Evolutionary conservation across 2,888 invertebrate genomes (phyloP).

Genomic region (Endotricha flammealis): DNA sequence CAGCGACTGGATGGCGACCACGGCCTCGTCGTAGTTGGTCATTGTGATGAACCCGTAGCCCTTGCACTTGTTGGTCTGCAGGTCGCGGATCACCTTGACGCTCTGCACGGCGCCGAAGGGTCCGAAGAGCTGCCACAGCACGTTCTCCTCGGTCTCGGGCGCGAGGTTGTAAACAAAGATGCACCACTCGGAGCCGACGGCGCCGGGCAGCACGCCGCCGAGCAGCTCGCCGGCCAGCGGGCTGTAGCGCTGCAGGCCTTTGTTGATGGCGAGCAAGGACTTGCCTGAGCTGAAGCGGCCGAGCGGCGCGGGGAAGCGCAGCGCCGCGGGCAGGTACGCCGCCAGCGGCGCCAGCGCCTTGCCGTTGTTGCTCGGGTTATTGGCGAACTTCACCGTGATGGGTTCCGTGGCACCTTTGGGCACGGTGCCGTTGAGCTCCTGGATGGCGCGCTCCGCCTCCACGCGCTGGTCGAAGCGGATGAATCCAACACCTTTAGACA

Average conservation of each 20-base stretch:
- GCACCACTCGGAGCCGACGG: constrained; percentile 88
- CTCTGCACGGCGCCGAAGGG: constrained; percentile 96
- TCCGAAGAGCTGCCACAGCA: constrained; percentile 97
- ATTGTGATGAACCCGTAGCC: constrained; percentile 97
- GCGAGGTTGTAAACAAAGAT: constrained; percentile 98
- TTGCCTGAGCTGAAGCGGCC: constrained; percentile 91
- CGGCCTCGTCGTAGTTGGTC: constrained; percentile 96
- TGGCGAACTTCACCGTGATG: constrained; percentile 96
- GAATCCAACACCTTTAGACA: constrained; percentile 96
- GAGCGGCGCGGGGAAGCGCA: constrained; percentile 80
- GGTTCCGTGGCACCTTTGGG: constrained; percentile 93
- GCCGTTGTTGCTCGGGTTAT: constrained; percentile 92
- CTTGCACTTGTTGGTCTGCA: constrained; percentile 95
- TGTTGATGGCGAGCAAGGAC: constrained; percentile 92
- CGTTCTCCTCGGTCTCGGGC: constrained; percentile 96
- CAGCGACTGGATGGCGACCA: constrained; percentile 93
- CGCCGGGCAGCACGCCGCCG: constrained; percentile 87
- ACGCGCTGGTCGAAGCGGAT: constrained; percentile 95
- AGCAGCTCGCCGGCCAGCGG: constrained; percentile 91
- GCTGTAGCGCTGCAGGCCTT: constrained; percentile 86
- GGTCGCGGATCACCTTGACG: constrained; percentile 94
- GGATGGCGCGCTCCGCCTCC: constrained; percentile 96
- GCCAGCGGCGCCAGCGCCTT: constrained; percentile 90
- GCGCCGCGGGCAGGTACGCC: constrained; percentile 89
- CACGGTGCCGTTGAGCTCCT: constrained; percentile 92